Evolutionary conservation across 2,888 invertebrate species (phyloP).

Genomic region (Choreutis nemorana): DNA sequence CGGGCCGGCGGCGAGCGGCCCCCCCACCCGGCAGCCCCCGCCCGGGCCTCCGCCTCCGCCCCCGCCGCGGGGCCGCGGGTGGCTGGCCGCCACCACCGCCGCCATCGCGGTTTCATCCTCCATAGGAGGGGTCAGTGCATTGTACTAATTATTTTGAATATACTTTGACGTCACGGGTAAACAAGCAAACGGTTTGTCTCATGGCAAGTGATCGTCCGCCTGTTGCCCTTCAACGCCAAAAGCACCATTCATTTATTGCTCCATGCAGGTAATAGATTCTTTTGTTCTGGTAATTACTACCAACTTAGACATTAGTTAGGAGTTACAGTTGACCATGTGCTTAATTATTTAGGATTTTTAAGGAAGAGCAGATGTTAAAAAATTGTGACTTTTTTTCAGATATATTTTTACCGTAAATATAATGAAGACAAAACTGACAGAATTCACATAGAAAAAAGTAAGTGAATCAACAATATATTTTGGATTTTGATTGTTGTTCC

Average conservation of each 20-base stretch:
- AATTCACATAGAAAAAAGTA: slow-evolving; percentile 6
- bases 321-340: too few relatives aligned
- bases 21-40: slow-evolving; percentile 17
- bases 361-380: too few relatives aligned
- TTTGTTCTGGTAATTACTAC: too few relatives aligned
- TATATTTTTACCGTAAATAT: slow-evolving; percentile 32
- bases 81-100: slow-evolving; percentile 35
- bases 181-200: slow-evolving; percentile 1
- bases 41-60: slow-evolving; percentile 19
- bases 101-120: slow-evolving; percentile 40
- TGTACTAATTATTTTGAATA: slow-evolving; percentile 1
- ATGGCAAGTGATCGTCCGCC: slow-evolving; percentile 5
- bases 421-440: slow-evolving; percentile 15
- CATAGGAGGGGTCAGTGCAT: slow-evolving; percentile 41
- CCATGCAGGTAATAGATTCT: too few relatives aligned
- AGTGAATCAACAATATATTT: too few relatives aligned
- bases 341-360: too few relatives aligned
- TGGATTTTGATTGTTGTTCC: too few relatives aligned
- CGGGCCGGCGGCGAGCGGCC: slow-evolving; percentile 5
- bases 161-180: slow-evolving; percentile 1
- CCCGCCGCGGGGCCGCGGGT: slow-evolving; percentile 22
- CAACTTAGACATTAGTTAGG: too few relatives aligned
- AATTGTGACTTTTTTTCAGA: too few relatives aligned
- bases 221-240: background rate
- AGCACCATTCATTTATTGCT: too few relatives aligned